phyloP scores from a whole-genome alignment of 2,797 vertebrate genomes.

The Cyprinodon diabolis region DNA sequence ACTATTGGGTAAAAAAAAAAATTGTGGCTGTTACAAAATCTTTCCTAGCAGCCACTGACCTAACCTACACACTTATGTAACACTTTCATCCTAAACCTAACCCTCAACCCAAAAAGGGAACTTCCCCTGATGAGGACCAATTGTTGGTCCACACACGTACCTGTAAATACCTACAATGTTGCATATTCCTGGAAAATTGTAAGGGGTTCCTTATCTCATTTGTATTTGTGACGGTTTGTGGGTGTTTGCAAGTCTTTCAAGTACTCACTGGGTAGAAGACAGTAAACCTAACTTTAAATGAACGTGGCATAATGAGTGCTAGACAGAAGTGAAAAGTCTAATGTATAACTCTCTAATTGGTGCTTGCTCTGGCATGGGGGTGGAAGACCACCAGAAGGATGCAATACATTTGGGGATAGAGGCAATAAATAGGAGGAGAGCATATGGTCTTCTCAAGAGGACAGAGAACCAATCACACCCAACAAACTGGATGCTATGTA shows the following conservation, averaged over 20 bases:
- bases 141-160: too few relatives aligned
- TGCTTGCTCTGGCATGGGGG: conserved; percentile 79
- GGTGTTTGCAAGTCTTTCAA: conserved; percentile 47
- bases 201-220: conserved; percentile 17
- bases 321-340: conserved; percentile 71
- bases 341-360: conserved; percentile 82
- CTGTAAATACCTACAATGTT: too few relatives aligned
- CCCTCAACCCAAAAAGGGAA: too few relatives aligned
- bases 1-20: too few relatives aligned
- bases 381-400: conserved; percentile 82
- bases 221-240: conserved; percentile 27
- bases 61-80: too few relatives aligned
- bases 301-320: conserved; percentile 74
- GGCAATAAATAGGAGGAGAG: conserved; percentile 78
- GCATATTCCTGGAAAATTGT: too few relatives aligned
- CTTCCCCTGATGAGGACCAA: too few relatives aligned
- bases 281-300: conserved; percentile 58
- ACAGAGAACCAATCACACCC: conserved; percentile 66
- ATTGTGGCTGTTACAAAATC: too few relatives aligned
- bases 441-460: conserved; percentile 82
- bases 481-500: conserved; percentile 73
- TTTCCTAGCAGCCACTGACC: too few relatives aligned
- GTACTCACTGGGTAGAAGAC: conserved; percentile 38
- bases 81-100: too few relatives aligned
- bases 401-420: conserved; percentile 79